Base-by-base conservation (phyloP, 2,888 invertebrate genomes). In the Pseudolycoriella hygida region DNA sequence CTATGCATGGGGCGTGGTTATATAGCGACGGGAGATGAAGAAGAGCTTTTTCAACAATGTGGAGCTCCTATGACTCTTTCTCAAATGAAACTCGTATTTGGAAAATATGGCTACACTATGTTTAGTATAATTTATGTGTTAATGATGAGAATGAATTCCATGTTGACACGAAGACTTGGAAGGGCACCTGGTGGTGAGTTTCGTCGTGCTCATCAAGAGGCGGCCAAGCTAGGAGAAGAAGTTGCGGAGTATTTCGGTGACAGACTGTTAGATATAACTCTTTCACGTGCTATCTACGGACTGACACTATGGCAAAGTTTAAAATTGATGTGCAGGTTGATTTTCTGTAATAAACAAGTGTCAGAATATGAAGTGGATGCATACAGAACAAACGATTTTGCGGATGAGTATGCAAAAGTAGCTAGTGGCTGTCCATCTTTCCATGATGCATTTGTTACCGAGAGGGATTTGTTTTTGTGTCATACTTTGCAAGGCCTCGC, bases 131-230 rank as follows among this genome's bases (percentile, higher is more conserved):
- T 94, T 71, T 88, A 92, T 60, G 70, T 85, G 51, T 65, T 85
- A 19, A 69, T 96, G 53, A 67, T 94, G 45, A 86, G 83, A 57
- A 81, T 90, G 76, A 88, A 89, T 12, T 90, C 90, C 2, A 83
- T 86, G 57, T 71, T 92, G 52, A 89, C 94, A 1, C 79, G 83
- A 55, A 80, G 92, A 61, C 71, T 94, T 32, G 92, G 92, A 17
- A 89, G 94, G 86, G 90, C 93, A 11, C 94, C 94, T 0, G 96
- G 94, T 6, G 93, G 94, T 8, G 94, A 94, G 68, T 94, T 94
- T 60, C 70, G 94, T 44, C 76, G 80, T 38, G 93, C 92, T 14
- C 80, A 83, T 64, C 69, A 71, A 47, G 90, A 90, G 74, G 87
- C 87, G 61, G 57, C 55, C 45, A 48, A 42, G 20, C 39, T 54